These are phyloP conservation scores for Hypomecis punctinalis DNA, from an alignment of 2,888 invertebrate genomes.

Conservation along the genomic window DNA sequence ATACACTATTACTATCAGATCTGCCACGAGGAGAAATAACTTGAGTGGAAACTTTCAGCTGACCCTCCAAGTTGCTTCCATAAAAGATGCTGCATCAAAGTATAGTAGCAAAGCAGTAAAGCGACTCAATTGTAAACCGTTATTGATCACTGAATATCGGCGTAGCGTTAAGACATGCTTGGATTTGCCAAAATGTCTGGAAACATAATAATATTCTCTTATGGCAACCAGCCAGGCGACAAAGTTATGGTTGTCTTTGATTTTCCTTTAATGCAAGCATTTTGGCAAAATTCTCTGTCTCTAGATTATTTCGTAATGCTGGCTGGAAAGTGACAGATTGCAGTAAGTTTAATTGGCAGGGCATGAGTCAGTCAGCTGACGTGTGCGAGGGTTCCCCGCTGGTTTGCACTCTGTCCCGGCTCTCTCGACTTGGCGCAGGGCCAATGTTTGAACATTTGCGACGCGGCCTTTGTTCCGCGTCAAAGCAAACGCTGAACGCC, in stretches of 20 bases:
- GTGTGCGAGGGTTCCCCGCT: conserved; percentile 12
- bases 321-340: background rate
- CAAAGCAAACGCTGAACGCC: conserved; percentile 66
- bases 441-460: conserved; percentile 66
- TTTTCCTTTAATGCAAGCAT: background rate
- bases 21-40: background rate
- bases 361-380: conserved; percentile 13
- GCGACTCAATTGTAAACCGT: background rate
- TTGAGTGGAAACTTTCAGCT: conserved; percentile 38
- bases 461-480: conserved; percentile 58
- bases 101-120: conserved; percentile 1
- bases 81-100: conserved; percentile 56
- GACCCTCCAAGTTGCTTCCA: conserved; percentile 47
- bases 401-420: conserved; percentile 41
- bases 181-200: background rate
- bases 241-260: background rate
- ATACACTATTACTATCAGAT: conserved; percentile 8
- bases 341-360: conserved; percentile 1
- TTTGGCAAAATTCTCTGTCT: background rate
- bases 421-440: conserved; percentile 58
- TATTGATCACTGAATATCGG: background rate
- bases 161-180: background rate
- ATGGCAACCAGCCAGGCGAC: background rate
- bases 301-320: background rate
- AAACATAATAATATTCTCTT: too few species aligned